Evolutionary conservation across 2,113 vertebrate genomes (phyloP).

Genomic region (Alethe diademata): DNA sequence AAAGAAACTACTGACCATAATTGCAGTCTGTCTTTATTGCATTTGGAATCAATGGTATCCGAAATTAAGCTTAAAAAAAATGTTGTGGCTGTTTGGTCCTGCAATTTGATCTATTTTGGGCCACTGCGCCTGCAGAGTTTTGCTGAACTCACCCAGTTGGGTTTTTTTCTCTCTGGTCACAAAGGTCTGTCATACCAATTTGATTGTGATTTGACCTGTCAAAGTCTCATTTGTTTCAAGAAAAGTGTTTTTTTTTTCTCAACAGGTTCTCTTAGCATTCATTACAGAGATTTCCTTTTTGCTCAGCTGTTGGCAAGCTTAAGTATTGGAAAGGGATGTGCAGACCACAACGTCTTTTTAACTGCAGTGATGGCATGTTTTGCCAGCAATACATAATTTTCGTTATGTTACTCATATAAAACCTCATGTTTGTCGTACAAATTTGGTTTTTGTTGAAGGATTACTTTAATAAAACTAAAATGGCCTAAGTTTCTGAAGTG

Average conservation of each 20-base stretch:
- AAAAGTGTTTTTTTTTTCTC: not conserved
- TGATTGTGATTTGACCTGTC: not conserved
- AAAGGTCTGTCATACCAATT: not conserved
- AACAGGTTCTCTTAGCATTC: not conserved
- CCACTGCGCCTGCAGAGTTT: not conserved
- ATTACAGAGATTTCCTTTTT: not conserved
- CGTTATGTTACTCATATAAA: not conserved
- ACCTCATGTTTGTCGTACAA: not conserved
- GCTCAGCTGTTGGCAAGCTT: not conserved
- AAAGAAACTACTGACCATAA: slow-evolving; percentile 24
- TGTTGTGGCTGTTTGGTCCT: not conserved
- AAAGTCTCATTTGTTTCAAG: not conserved
- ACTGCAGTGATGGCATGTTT: not conserved
- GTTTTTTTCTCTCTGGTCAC: too few relatives aligned
- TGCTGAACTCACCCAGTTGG: not conserved
- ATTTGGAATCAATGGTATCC: slow-evolving; percentile 28
- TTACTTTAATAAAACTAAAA: slow-evolving; percentile 58
- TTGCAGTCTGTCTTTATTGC: slow-evolving; percentile 19
- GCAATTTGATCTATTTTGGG: not conserved
- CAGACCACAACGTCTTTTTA: not conserved
- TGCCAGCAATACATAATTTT: not conserved
- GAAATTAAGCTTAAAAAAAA: slow-evolving; percentile 23
- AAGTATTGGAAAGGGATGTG: not conserved
- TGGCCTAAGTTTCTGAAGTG: slow-evolving; percentile 43
- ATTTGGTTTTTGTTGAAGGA: not conserved